These are phyloP conservation scores for Parnassius smintheus DNA, from an alignment of 2,888 invertebrate genomes.

Conservation along the genomic window DNA sequence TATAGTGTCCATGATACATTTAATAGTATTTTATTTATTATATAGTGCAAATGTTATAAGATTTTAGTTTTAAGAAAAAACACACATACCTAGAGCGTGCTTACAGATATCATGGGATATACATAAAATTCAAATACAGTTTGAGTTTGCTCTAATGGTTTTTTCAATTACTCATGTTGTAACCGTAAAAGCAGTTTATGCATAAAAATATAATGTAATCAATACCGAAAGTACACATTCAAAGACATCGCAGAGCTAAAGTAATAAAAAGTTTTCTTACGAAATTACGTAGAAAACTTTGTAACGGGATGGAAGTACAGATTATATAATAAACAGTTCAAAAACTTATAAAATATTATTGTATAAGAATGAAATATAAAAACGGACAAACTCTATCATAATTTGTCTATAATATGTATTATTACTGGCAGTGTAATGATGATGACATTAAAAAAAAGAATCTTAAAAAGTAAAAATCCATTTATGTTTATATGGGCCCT, in stretches of 20 bases:
- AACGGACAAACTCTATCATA: constrained; percentile 76
- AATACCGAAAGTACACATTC: constrained; percentile 30
- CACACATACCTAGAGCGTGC: constrained; percentile 6
- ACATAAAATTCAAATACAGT: constrained; percentile 1
- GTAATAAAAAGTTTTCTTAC: constrained; percentile 39
- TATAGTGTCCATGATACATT: constrained; percentile 33
- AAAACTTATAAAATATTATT: constrained; percentile 73
- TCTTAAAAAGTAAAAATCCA: constrained; percentile 46
- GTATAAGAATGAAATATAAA: constrained; percentile 78
- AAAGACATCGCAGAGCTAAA: constrained; percentile 61
- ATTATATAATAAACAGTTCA: constrained; percentile 60
- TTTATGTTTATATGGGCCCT: constrained; percentile 39
- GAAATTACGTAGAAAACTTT: constrained; percentile 34
- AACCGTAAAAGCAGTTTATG: too few species aligned
- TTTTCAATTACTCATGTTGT: too few species aligned
- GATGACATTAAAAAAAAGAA: constrained; percentile 57
- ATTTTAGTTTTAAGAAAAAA: not conserved
- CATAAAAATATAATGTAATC: constrained; percentile 26
- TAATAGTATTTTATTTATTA: constrained; percentile 3
- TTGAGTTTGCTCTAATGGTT: not conserved
- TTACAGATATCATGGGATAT: not conserved
- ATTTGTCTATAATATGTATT: constrained; percentile 69
- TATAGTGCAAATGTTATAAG: not conserved
- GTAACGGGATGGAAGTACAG: constrained; percentile 41
- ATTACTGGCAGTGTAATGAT: constrained; percentile 78